Percentiles rank a stretch among this genome's conserved stretches.
phyloP scores from a whole-genome alignment of 2,797 vertebrate genomes.

The Sphenodon punctatus region DNA sequence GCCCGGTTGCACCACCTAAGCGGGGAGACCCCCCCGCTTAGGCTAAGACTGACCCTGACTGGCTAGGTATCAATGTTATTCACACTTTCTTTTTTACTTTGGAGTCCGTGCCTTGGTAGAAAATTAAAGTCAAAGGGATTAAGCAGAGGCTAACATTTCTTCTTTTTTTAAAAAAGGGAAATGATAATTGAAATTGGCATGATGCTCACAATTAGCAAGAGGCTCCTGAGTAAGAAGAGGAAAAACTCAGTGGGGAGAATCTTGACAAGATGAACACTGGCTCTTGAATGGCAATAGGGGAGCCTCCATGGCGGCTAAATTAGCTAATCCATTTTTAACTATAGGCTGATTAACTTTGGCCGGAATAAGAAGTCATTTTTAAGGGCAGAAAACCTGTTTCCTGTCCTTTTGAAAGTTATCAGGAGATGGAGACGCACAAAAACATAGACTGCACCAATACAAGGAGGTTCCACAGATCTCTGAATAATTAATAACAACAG shows the following conservation, averaged over 20 bases:
- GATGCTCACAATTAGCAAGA: constrained; percentile 8
- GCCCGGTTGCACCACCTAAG: no score
- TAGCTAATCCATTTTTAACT: constrained; percentile 36
- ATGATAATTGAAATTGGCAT: constrained; percentile 57
- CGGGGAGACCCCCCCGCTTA: no score
- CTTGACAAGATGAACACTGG: constrained; percentile 27
- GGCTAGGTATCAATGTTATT: no score
- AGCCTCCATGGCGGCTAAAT: background rate
- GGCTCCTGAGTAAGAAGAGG: background rate
- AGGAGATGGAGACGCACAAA: background rate
- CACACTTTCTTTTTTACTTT: no score
- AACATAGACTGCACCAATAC: background rate
- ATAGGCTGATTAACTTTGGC: constrained; percentile 18
- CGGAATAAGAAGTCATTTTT: constrained; percentile 23
- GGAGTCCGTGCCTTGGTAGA: background rate
- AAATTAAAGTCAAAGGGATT: constrained; percentile 2
- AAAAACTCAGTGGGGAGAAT: background rate
- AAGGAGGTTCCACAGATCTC: background rate
- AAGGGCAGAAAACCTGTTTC: constrained; percentile 28
- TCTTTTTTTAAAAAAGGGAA: constrained; percentile 46
- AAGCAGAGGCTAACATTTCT: constrained; percentile 45
- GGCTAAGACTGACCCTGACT: no score
- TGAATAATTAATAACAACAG: background rate
- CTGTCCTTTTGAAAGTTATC: background rate
- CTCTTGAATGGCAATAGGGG: background rate